Conservation (phyloP, 2,888 invertebrate species). For the Pristionchus arcanus region DNA sequence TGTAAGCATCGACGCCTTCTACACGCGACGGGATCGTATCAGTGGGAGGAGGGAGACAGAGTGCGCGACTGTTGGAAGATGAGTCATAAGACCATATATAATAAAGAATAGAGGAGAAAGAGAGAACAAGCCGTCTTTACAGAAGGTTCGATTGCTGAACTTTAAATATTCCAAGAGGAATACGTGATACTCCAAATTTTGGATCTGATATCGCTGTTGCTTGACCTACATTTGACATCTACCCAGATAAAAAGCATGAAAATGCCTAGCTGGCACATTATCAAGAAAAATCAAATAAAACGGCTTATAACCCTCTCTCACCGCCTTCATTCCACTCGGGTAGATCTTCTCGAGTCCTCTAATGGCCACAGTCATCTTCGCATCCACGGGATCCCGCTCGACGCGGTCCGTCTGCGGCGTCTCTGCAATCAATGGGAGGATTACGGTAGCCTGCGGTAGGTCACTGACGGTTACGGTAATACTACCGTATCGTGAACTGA, state of each 20-base stretch:
- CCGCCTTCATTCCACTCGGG: conserved; percentile 85
- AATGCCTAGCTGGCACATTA: too few relatives aligned
- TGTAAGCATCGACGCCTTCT: background rate
- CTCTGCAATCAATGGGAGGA: background rate
- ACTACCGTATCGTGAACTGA: background rate
- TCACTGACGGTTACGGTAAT: background rate
- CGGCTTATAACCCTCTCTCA: conserved; percentile 80
- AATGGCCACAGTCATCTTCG: conserved; percentile 86
- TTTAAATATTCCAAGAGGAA: background rate
- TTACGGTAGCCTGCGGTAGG: background rate
- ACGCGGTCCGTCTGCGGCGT: conserved; percentile 67
- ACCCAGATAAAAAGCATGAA: too few relatives aligned
- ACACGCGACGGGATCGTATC: background rate
- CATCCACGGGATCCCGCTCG: conserved; percentile 82
- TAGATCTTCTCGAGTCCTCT: conserved; percentile 86
- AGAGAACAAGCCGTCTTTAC: background rate
- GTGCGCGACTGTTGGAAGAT: background rate
- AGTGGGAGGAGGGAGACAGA: background rate
- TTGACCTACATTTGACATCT: too few relatives aligned
- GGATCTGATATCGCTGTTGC: too few relatives aligned
- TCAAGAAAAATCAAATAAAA: too few relatives aligned
- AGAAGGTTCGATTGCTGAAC: background rate
- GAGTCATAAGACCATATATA: too few relatives aligned
- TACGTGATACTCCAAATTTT: background rate
- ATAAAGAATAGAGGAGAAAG: background rate